phyloP scores from a whole-genome alignment of 2,888 invertebrate species.

The Spilarctia lutea region DNA sequence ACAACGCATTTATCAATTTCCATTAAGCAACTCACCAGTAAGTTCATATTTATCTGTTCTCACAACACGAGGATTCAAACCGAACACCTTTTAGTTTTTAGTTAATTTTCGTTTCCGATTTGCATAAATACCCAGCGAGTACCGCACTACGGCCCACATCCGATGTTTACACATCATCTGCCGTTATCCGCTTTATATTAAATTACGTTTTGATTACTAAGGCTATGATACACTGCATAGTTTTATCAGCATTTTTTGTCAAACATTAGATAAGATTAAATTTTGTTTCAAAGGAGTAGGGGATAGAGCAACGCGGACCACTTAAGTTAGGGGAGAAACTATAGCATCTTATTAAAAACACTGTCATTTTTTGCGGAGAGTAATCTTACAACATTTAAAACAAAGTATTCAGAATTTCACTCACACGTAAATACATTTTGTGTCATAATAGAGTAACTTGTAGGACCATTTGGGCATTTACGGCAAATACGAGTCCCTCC shows the following conservation, averaged over 20 bases:
- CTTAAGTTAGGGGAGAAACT: too few species aligned
- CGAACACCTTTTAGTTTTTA: conserved; percentile 7
- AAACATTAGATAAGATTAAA: conserved; percentile 1
- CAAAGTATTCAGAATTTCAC: too few species aligned
- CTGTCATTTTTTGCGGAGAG: too few species aligned
- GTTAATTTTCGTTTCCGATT: neutral
- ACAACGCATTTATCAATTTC: neutral
- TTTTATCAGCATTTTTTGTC: neutral
- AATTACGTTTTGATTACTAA: conserved; percentile 11
- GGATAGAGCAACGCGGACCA: neutral
- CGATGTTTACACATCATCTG: conserved; percentile 33
- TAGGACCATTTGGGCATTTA: too few species aligned
- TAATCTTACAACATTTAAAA: too few species aligned
- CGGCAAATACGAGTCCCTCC: too few species aligned
- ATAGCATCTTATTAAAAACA: too few species aligned
- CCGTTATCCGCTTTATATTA: conserved; percentile 18
- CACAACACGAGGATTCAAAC: conserved; percentile 18
- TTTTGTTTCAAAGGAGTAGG: neutral
- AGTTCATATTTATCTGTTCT: neutral
- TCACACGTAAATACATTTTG: too few species aligned
- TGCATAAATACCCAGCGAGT: conserved; percentile 35
- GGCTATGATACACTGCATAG: neutral
- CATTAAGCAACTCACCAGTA: conserved; percentile 11
- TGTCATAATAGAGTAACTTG: too few species aligned
- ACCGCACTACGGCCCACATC: conserved; percentile 34